Percentiles rank a stretch among this genome's conserved stretches.
Evolutionary conservation across 2,888 invertebrate genomes (phyloP).

Genomic region (Xylota sylvarum): DNA sequence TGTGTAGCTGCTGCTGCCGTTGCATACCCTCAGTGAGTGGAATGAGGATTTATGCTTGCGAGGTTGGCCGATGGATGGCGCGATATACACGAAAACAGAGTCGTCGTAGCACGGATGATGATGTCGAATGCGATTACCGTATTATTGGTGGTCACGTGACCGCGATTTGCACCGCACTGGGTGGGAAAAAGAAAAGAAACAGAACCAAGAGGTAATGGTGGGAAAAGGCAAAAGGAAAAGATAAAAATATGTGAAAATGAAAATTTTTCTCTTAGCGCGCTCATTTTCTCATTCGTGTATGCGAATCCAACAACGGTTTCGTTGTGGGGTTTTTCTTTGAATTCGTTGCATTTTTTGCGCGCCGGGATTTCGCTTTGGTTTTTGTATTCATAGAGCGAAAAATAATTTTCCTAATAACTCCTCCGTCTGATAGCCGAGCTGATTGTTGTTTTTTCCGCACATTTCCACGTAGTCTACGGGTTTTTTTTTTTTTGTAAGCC

Average conservation of each 20-base stretch:
- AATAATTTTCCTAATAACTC: constrained; percentile 65
- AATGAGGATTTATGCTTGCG: constrained; percentile 51
- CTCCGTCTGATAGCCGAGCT: constrained; percentile 16
- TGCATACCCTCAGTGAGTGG: constrained; percentile 44
- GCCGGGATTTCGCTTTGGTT: constrained; percentile 32
- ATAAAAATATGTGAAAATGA: constrained; percentile 11
- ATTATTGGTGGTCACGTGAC: constrained; percentile 64
- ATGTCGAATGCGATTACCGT: constrained; percentile 57
- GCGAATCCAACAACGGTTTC: background rate
- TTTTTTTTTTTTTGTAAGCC: background rate
- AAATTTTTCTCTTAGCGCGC: constrained; percentile 17
- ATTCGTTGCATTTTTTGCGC: constrained; percentile 23
- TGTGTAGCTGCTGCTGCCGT: constrained; percentile 4
- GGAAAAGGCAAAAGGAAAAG: background rate
- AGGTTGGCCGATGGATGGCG: constrained; percentile 68
- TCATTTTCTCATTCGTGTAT: constrained; percentile 18
- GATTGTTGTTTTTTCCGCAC: constrained; percentile 13
- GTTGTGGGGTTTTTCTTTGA: constrained; percentile 11
- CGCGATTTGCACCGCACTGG: constrained; percentile 45
- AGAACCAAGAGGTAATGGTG: background rate
- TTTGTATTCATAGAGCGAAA: constrained; percentile 40
- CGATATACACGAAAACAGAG: constrained; percentile 12
- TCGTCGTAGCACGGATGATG: constrained; percentile 19
- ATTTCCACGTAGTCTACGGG: constrained; percentile 5
- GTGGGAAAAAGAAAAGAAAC: constrained; percentile 19